Base-by-base conservation (phyloP, 2,113 vertebrate species). In the Gymnorhina tibicen region DNA sequence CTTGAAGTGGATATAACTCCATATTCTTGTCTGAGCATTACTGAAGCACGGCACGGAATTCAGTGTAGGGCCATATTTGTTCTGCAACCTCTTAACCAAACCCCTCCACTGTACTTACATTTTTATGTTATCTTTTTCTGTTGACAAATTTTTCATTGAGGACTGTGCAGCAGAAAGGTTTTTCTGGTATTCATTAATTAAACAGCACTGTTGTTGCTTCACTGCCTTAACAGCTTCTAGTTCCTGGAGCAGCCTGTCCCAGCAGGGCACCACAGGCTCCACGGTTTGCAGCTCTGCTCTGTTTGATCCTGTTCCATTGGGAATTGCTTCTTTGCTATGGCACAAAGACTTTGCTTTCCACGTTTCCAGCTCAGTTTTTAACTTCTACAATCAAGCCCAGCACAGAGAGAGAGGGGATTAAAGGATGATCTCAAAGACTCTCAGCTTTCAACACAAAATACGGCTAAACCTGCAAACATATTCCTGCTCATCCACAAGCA, bases 211-310 rank as follows among this genome's bases (percentile, higher is more conserved):
- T 2, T 97, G 97, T 73, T 98, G 98, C 95, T 98, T 99, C 33
- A 86, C 92, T 91, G 98, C 96, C 87, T 98, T 97, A 26, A 98
- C 82, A 52, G 97, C 92, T 7, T 64, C 91, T 22, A 99, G 97
- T n/a, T 98, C 98, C 87, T 98, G 98, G 66, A 98, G 98, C 16
- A 98, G 97, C 35, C n/a, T 86, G n/a, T 95, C 98, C 98, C 98
- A 98, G 82, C 96, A 96, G 41, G 95, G 75, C 90, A 70, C 89
- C 6, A 60, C 72, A 91, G 32, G 15, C 26, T 85, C 74, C 2
- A 7, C 1, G 13, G 16, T 60, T 32, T 88, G 69, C 67, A 77
- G 74, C 58, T 91, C 89, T 30, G 97, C 76, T 39, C 80, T 5
- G 35, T 16, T 81, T 86, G 96, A 17, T 95, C 96, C 97, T 91